Evolutionary conservation across 2,888 invertebrate genomes (phyloP), one percentile per base, ranked within the genome.

Genomic region (Norana najaformis): DNA sequence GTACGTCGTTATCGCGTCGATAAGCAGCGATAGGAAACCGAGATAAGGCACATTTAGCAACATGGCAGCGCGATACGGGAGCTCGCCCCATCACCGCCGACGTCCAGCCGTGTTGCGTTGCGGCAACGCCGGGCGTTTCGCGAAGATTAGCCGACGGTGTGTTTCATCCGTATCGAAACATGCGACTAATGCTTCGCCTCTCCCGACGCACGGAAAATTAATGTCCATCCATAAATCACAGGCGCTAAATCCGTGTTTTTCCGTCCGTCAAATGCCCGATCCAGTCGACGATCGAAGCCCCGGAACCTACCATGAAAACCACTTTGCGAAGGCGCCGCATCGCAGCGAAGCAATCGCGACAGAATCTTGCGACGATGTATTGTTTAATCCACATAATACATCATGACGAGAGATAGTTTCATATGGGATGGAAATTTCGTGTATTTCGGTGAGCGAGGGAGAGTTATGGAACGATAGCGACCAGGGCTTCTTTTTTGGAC

Each of bases 261-360:
- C 69, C 69, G 69, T 69, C 69, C 69, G 13, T 69, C 69, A 69
- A 47, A 47, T 30, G 69, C 69, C 13, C 69, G 16, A 4, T 23
- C 6, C 16, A 30, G 30, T n/a, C 69, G 69, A 69, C n/a, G 69
- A n/a, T 8, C 69, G 69, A 69, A 11, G 69, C 30, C 30, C 30
- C n/a, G 69, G 69, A 69, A 69, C n/a, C n/a, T 69, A 69, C 69
- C 69, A 69, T 69, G 69, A 69, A 69, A 69, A 69, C 69, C 69
- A 69, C 69, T 69, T 69, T 69, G 69, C 69, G 69, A 69, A n/a
- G 69, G 13, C 69, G 30, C 69, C n/a, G 30, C 30, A 69, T 69
- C 69, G 69, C 69, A 8, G 8, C 69, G 8, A 47, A 23, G 47
- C 20, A 23, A 47, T 69, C 47, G 20, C 47, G 47, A 47, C 69